phyloP scores from a whole-genome alignment of 2,113 vertebrate genomes.

The Chionodraco myersi region DNA sequence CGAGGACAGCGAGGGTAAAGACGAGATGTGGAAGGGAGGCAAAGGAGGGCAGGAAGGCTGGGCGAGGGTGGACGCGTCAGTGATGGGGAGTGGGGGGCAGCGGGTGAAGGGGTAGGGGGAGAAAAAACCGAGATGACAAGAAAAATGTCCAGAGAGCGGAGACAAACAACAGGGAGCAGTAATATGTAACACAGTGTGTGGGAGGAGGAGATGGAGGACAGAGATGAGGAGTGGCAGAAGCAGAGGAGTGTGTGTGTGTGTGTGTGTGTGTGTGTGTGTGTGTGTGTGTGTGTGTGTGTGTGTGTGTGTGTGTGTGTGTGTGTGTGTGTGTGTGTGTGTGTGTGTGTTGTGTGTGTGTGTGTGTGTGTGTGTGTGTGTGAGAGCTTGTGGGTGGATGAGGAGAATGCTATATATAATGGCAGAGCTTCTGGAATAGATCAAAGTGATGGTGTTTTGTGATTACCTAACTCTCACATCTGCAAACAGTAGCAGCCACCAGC shows the following conservation, averaged over 20 bases:
- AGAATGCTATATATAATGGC: slow-evolving; percentile 80
- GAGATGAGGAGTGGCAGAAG: slow-evolving; percentile 72
- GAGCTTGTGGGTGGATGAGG: slow-evolving; percentile 75
- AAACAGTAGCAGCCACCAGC: slow-evolving; percentile 71
- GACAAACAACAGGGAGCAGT: slow-evolving; percentile 69
- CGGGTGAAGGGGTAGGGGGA: slow-evolving; percentile 36
- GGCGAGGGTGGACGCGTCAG: slow-evolving; percentile 18
- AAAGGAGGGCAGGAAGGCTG: slow-evolving; percentile 2
- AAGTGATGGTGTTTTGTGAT: slow-evolving; percentile 77
- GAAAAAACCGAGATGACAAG: slow-evolving; percentile 65
- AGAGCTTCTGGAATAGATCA: slow-evolving; percentile 79
- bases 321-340: slow-evolving; percentile 20
- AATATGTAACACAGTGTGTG: slow-evolving; percentile 72
- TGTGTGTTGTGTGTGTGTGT: slow-evolving; percentile 27
- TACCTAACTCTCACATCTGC: slow-evolving; percentile 73
- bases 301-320: slow-evolving; percentile 33
- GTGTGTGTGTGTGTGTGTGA: slow-evolving; percentile 43
- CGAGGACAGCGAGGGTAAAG: slow-evolving; percentile 44
- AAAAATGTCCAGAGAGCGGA: slow-evolving; percentile 67
- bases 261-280: slow-evolving; percentile 31
- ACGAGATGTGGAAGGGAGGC: slow-evolving; percentile 22
- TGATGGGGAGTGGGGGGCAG: slow-evolving; percentile 47
- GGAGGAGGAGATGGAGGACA: slow-evolving; percentile 76
- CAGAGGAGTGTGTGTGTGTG: slow-evolving; percentile 56
- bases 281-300: slow-evolving; percentile 33